Evolutionary conservation across 2,888 invertebrate genomes (phyloP).

Genomic region (Aphodius granarius): DNA sequence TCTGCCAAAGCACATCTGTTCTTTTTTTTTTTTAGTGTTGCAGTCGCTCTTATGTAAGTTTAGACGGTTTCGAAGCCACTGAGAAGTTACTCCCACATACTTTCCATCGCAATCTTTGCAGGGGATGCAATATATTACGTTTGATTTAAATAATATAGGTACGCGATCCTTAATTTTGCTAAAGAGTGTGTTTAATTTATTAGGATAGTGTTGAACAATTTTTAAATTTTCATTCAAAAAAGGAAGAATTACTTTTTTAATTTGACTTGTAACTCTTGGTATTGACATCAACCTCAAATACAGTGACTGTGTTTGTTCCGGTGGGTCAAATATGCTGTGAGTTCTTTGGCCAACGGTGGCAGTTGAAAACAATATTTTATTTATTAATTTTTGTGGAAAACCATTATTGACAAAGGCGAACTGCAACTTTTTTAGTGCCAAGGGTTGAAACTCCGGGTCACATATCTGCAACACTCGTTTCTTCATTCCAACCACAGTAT

Average conservation of each 20-base stretch:
- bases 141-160: not conserved
- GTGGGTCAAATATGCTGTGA: not conserved
- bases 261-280: not conserved
- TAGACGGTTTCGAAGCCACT: slow-evolving; percentile 17
- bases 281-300: not conserved
- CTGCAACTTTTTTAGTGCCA: not conserved
- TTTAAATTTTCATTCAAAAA: not conserved
- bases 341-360: not conserved
- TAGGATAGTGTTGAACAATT: not conserved
- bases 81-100: slow-evolving; percentile 1
- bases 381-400: not conserved
- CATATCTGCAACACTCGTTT: not conserved
- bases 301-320: not conserved
- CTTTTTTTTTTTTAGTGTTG: slow-evolving; percentile 2
- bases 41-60: slow-evolving; percentile 12
- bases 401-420: not conserved
- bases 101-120: not conserved
- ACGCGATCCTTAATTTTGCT: not conserved
- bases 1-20: slow-evolving; percentile 1
- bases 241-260: not conserved
- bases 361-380: not conserved
- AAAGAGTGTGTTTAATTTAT: not conserved
- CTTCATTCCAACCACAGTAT: not conserved
- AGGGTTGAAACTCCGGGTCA: not conserved
- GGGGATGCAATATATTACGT: not conserved